Evolutionary conservation across 2,113 vertebrate genomes (phyloP).

Genomic region (Oxyruncus cristatus): DNA sequence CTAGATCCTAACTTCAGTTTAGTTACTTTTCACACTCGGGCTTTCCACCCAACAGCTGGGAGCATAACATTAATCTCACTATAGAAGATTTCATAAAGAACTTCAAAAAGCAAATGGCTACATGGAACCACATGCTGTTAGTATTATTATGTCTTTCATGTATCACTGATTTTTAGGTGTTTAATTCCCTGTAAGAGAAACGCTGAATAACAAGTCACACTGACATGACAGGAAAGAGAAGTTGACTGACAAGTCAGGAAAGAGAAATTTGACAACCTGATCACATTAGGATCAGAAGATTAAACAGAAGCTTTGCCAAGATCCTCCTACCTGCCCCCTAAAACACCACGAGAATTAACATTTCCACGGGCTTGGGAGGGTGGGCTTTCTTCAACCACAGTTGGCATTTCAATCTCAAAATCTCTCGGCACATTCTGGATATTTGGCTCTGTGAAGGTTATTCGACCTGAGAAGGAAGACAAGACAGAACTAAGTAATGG

Average conservation of each 20-base stretch:
- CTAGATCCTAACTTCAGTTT: neutral
- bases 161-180: neutral
- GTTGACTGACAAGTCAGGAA: neutral
- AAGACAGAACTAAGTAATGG: neutral
- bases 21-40: neutral
- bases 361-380: slow-evolving; percentile 70
- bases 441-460: slow-evolving; percentile 94
- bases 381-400: slow-evolving; percentile 83
- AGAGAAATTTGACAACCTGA: neutral
- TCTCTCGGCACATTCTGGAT: slow-evolving; percentile 97
- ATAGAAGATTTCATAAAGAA: neutral
- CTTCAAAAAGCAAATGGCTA: neutral
- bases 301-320: neutral
- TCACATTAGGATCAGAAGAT: neutral
- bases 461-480: slow-evolving; percentile 79
- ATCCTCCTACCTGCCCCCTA: slow-evolving; percentile 59
- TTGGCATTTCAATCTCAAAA: slow-evolving; percentile 92
- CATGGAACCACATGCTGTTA: neutral
- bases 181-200: neutral
- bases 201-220: neutral
- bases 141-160: neutral
- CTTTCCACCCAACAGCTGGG: neutral
- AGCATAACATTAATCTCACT: neutral
- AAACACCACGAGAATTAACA: neutral
- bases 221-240: neutral